phyloP scores from a whole-genome alignment of 2,888 invertebrate genomes.

The Drosophila nr. perissopoda region DNA sequence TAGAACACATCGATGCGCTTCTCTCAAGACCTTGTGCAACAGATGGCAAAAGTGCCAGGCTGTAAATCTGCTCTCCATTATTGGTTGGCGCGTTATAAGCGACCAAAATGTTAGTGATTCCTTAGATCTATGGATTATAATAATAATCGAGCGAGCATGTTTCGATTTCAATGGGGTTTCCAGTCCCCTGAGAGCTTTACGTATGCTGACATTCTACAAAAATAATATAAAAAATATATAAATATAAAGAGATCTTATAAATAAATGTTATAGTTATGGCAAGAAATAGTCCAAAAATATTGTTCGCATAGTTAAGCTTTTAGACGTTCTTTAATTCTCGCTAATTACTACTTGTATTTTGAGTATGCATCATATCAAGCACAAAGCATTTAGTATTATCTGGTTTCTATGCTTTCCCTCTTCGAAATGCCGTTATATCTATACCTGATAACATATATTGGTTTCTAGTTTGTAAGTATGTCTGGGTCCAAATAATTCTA shows the following conservation, averaged over 20 bases:
- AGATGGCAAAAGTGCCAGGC: conserved; percentile 99
- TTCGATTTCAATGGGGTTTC: conserved; percentile 99
- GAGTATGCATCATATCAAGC: neutral
- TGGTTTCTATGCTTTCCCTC: neutral
- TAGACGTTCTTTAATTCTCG: neutral
- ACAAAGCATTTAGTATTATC: conserved; percentile 6
- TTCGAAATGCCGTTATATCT: neutral
- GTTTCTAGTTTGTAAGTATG: neutral
- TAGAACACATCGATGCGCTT: conserved; percentile 95
- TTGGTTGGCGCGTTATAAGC: conserved; percentile 85
- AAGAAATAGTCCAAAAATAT: neutral
- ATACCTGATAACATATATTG: conserved; percentile 8
- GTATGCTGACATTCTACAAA: conserved; percentile 90
- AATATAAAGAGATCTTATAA: neutral
- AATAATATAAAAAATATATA: neutral
- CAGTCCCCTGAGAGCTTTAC: conserved; percentile 96
- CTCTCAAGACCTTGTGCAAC: conserved; percentile 96
- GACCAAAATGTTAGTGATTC: conserved; percentile 97
- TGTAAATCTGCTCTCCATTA: conserved; percentile 94
- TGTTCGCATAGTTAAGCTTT: neutral
- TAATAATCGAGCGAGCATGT: conserved; percentile 97
- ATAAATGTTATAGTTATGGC: neutral
- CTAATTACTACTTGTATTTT: neutral
- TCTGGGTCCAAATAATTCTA: neutral
- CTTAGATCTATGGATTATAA: conserved; percentile 97